Percentiles rank a stretch among this genome's conserved stretches.
phyloP scores from a whole-genome alignment of 2,113 vertebrate species.

The Python bivittatus region DNA sequence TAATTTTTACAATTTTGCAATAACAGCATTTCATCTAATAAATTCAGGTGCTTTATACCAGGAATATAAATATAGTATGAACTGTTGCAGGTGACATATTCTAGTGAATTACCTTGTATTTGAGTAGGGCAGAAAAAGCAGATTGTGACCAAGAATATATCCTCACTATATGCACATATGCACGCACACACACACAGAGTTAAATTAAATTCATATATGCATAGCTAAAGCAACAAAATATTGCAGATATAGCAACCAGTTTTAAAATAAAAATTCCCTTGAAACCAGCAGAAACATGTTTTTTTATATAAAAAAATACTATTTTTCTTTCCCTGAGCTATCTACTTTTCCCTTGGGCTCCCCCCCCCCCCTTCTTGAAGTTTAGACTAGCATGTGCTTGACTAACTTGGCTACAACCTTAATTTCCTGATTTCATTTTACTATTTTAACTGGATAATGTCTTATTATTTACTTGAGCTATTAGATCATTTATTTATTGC shows the following conservation, averaged over 20 bases:
- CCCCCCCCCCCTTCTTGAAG: background rate
- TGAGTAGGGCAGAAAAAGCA: background rate
- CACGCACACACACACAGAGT: background rate
- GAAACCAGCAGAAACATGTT: background rate
- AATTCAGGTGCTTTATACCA: constrained; percentile 25
- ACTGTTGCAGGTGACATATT: constrained; percentile 4
- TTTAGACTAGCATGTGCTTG: too few relatives aligned
- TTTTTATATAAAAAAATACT: background rate
- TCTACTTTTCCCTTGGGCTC: background rate
- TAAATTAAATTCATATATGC: background rate
- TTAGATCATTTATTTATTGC: background rate
- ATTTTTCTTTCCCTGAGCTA: background rate
- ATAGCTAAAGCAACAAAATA: background rate
- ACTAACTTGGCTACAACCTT: background rate
- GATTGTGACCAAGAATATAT: background rate
- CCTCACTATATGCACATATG: background rate
- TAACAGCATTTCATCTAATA: constrained; percentile 29
- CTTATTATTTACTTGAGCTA: background rate
- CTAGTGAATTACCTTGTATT: background rate
- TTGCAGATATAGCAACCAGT: background rate
- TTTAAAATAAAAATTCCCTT: background rate
- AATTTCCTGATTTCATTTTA: background rate
- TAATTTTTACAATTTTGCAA: constrained; percentile 39
- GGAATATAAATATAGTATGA: constrained; percentile 34
- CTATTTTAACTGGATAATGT: background rate